A percentile compares a stretch with the other conserved stretches of the same genome.
phyloP scores from a whole-genome alignment of 1,140 invertebrate species.

The Nixonia krombeini region DNA sequence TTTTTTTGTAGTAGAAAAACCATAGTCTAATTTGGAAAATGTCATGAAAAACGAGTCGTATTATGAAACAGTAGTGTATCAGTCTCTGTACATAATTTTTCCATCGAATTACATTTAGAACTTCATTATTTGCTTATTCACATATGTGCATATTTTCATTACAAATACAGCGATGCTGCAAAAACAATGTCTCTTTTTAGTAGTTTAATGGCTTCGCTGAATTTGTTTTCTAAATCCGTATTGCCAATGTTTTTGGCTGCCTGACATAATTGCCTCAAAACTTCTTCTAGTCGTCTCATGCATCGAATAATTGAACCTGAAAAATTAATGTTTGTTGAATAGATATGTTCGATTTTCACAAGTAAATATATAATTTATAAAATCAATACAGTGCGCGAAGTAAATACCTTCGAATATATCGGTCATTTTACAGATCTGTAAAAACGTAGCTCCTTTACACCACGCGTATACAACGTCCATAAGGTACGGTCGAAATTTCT shows the following conservation, averaged over 20 bases:
- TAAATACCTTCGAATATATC: conserved; percentile 96
- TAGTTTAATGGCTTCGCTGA: conserved; percentile 91
- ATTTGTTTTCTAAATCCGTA: conserved; percentile 95
- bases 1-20: too few species aligned
- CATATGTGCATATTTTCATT: conserved; percentile 52
- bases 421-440: conserved; percentile 96
- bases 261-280: conserved; percentile 94
- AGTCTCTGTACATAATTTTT: not conserved
- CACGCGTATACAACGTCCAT: conserved; percentile 99
- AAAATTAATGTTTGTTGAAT: conserved; percentile 39
- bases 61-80: not conserved
- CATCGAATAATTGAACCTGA: conserved; percentile 97
- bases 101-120: not conserved
- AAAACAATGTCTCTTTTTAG: conserved; percentile 99
- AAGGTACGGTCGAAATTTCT: conserved; percentile 92
- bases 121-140: not conserved
- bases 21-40: too few species aligned
- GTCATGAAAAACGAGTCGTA: too few species aligned
- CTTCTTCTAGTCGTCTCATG: conserved; percentile 96
- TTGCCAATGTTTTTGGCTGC: conserved; percentile 98
- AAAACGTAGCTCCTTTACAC: conserved; percentile 95
- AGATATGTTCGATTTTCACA: conserved; percentile 10
- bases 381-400: too few species aligned
- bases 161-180: conserved; percentile 98
- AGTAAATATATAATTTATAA: conserved; percentile 3